phyloP scores from a whole-genome alignment of 2,888 invertebrate species.

The Malthinus seriepunctatus region DNA sequence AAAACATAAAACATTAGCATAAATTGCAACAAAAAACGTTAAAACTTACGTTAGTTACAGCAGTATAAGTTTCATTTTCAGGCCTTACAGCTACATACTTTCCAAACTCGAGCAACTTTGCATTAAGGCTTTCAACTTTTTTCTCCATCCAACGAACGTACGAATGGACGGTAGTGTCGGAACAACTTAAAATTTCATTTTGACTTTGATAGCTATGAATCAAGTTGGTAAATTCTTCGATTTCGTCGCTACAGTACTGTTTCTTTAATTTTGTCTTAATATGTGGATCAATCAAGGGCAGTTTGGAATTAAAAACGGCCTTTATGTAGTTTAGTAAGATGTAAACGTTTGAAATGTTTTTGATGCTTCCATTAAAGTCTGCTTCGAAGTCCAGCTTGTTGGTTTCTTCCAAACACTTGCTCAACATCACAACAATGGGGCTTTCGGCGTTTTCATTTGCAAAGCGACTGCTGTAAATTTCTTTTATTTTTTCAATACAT shows the following conservation, averaged over 20 bases:
- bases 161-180: constrained; percentile 55
- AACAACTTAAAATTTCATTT: constrained; percentile 50
- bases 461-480: neutral
- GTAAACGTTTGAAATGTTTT: constrained; percentile 43
- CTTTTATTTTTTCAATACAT: constrained; percentile 19
- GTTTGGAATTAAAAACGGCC: constrained; percentile 62
- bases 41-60: constrained; percentile 58
- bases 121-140: constrained; percentile 51
- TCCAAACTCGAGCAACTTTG: constrained; percentile 52
- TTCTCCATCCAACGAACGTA: constrained; percentile 55
- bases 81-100: constrained; percentile 63
- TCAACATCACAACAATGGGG: constrained; percentile 27
- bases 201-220: constrained; percentile 63
- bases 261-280: constrained; percentile 76
- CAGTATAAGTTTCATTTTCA: constrained; percentile 56
- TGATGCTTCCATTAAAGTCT: constrained; percentile 17
- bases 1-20: constrained; percentile 9
- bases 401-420: constrained; percentile 23
- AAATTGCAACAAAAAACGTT: neutral
- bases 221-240: constrained; percentile 62
- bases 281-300: constrained; percentile 81
- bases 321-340: constrained; percentile 60
- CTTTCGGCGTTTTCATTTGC: constrained; percentile 2
- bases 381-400: constrained; percentile 11
- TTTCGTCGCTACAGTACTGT: constrained; percentile 70